Conservation (phyloP, 2,888 invertebrate genomes). For the Nomada ruficornis region DNA sequence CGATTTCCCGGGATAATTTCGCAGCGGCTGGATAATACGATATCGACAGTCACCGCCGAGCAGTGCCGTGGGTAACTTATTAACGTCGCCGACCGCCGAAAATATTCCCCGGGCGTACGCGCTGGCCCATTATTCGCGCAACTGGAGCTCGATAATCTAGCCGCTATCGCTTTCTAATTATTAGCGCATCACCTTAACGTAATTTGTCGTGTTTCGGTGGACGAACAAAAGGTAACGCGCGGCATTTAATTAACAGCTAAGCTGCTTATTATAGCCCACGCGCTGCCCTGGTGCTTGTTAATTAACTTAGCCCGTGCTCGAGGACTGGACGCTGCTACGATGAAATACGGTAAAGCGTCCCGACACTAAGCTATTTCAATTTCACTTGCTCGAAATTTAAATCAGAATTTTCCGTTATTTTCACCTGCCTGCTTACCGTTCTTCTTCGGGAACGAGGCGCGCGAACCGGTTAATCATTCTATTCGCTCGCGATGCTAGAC, state of each 20-base stretch:
- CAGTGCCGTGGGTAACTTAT: constrained; percentile 10
- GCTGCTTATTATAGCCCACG: constrained; percentile 67
- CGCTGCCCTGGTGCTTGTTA: constrained; percentile 50
- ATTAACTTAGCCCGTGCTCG: constrained; percentile 55
- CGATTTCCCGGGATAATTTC: constrained; percentile 24
- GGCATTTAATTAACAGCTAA: constrained; percentile 67
- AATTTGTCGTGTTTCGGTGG: constrained; percentile 55
- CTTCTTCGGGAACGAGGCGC: not conserved
- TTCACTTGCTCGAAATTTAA: constrained; percentile 61
- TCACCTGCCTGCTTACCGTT: constrained; percentile 1
- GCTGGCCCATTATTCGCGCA: constrained; percentile 24
- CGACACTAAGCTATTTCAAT: constrained; percentile 60
- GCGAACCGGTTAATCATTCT: not conserved
- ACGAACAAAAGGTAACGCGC: constrained; percentile 46
- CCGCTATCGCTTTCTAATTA: constrained; percentile 57
- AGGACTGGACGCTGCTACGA: constrained; percentile 41
- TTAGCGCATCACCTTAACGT: constrained; percentile 61
- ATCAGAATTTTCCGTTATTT: constrained; percentile 37
- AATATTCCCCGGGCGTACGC: constrained; percentile 22
- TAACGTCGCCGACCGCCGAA: constrained; percentile 26
- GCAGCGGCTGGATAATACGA: constrained; percentile 1
- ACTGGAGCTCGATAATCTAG: constrained; percentile 42
- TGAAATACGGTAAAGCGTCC: constrained; percentile 62
- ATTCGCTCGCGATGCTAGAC: too few relatives aligned
- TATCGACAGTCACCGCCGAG: constrained; percentile 14